phyloP scores from a whole-genome alignment of 2,888 invertebrate species.

The Orthosia cruda region DNA sequence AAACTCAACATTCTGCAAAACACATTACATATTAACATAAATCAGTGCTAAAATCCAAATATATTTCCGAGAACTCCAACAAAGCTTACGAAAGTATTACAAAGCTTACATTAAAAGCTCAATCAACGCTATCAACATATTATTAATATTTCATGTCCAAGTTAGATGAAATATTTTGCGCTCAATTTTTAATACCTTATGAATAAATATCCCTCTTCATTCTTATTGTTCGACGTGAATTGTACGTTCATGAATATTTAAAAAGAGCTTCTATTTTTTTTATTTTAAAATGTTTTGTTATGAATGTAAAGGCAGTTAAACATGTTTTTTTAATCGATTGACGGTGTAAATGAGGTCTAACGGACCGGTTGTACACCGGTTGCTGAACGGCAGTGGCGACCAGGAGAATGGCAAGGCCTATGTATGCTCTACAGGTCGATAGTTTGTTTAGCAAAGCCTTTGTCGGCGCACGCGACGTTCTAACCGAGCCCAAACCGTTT shows the following conservation, averaged over 20 bases:
- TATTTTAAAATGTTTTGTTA: conserved; percentile 4
- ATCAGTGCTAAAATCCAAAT: background rate
- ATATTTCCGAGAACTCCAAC: conserved; percentile 17
- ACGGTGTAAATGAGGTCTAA: conserved; percentile 70
- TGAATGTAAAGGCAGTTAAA: conserved; percentile 22
- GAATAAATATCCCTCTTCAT: conserved; percentile 50
- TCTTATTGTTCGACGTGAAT: conserved; percentile 39
- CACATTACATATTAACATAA: background rate
- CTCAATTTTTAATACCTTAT: conserved; percentile 43
- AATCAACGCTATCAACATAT: conserved; percentile 57
- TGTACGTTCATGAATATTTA: conserved; percentile 50
- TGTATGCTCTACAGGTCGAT: conserved; percentile 61
- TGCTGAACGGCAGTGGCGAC: conserved; percentile 32
- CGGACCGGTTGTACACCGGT: conserved; percentile 72
- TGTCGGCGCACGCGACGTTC: conserved; percentile 75
- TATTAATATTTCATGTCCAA: conserved; percentile 53
- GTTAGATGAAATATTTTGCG: conserved; percentile 55
- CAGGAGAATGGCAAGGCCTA: conserved; percentile 75
- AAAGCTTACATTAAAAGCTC: conserved; percentile 29
- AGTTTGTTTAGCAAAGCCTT: conserved; percentile 77
- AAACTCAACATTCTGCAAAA: background rate
- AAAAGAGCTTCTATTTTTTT: conserved; percentile 17
- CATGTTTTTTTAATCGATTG: conserved; percentile 21
- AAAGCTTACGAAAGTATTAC: conserved; percentile 18
- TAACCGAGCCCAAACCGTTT: conserved; percentile 17